Conservation (phyloP, 1,140 invertebrate genomes). For the Apis florea region DNA sequence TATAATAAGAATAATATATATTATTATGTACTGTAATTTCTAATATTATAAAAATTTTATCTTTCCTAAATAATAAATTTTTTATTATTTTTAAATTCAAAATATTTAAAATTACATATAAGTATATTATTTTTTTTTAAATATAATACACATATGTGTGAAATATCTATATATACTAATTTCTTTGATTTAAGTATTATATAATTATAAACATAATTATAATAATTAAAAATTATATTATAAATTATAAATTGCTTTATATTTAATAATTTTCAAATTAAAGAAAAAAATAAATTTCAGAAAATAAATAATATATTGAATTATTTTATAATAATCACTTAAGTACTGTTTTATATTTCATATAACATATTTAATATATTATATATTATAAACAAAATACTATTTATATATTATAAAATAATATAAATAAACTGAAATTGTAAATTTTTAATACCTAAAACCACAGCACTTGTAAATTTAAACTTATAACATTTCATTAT, state of each 20-base stretch:
- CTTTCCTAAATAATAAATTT: slow-evolving; percentile 11
- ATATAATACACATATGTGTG: not conserved
- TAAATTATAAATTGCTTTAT: not conserved
- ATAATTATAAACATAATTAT: not conserved
- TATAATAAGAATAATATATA: not conserved
- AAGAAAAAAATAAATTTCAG: not conserved
- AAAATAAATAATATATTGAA: slow-evolving; percentile 4
- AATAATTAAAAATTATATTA: not conserved
- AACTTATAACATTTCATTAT: not conserved
- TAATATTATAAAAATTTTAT: slow-evolving; percentile 5
- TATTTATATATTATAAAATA: slow-evolving; percentile 23
- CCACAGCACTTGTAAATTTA: slow-evolving; percentile 6
- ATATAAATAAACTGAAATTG: slow-evolving; percentile 8
- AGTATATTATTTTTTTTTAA: slow-evolving; percentile 18
- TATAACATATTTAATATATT: slow-evolving; percentile 4
- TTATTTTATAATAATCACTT: not conserved
- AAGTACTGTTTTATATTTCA: slow-evolving; percentile 26
- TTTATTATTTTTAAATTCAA: slow-evolving; percentile 21
- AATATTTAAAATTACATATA: not conserved
- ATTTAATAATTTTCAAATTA: not conserved
- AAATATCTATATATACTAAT: not conserved
- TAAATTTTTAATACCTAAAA: slow-evolving; percentile 26
- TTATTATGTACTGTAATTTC: not conserved
- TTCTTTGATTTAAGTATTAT: not conserved
- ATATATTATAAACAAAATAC: slow-evolving; percentile 14